Evolutionary conservation across 2,888 invertebrate species (phyloP), one percentile per base, ranked within the genome.

Genomic region (Gisinianus flammeolus): DNA sequence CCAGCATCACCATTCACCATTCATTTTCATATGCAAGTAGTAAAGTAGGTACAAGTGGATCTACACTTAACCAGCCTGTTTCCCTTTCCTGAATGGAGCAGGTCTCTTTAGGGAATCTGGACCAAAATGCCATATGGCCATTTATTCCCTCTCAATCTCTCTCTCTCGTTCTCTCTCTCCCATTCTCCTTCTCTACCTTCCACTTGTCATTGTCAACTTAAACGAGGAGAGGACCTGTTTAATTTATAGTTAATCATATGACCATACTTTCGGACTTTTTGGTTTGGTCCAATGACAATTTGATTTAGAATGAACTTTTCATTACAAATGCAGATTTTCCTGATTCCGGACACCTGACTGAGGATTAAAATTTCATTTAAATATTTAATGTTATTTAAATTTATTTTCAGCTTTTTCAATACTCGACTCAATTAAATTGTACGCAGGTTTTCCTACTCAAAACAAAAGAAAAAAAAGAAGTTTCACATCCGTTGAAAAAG

Each of bases 31-130:
- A 22, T n/a, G 22, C 24, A 58, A 58, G n/a, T n/a, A 22, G 58
- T 58, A n/a, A 44, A 10, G 58, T n/a, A 44, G 44, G 58, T 58
- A 24, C 58, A 58, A 58, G 58, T 58, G 58, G 8, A n/a, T n/a
- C 8, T 58, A 56, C 56, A 56, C 22, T 3, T 6, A 58, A 58
- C 22, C 8, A 22, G 8, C 24, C 1, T 22, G 6, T 58, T 22
- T n/a, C 16, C 56, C 2, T 66, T 12, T 28, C 3, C 2, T 28
- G 66, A 28, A 66, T 10, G 19, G 5, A 33, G 33, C 26, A 30
- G 56, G 56, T 72, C 58, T 72, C 58, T 58, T 72, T 72, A 22
- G 72, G 72, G 72, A 72, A 72, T 22, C 35, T 69, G 26, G 26
- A 69, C 69, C n/a, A 35, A 35, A 35, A n/a, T 12, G 58, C 30